A percentile compares a stretch with the other conserved stretches of the same genome.
Conservation (phyloP, 2,797 vertebrate genomes). For the Nannoperca obscura region DNA sequence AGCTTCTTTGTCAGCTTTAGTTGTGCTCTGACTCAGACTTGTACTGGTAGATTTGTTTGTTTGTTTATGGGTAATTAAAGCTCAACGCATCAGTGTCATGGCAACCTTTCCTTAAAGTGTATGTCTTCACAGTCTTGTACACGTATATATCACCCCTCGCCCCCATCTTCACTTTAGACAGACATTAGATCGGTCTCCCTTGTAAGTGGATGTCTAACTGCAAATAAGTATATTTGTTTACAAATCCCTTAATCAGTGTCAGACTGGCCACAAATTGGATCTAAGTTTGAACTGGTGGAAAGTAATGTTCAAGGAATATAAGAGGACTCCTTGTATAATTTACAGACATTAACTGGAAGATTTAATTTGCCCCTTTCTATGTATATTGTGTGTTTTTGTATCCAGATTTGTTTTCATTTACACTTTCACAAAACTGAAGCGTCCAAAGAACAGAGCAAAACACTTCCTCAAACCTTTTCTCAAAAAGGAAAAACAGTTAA, state of each 20-base stretch:
- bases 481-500: background rate
- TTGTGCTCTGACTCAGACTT: slow-evolving; percentile 7
- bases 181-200: background rate
- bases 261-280: too few species aligned
- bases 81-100: background rate
- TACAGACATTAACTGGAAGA: background rate
- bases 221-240: background rate
- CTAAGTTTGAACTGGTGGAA: background rate
- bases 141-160: slow-evolving; percentile 30
- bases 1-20: background rate
- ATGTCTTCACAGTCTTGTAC: background rate
- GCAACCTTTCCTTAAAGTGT: background rate
- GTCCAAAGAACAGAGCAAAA: background rate
- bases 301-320: background rate
- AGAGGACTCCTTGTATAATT: too few species aligned
- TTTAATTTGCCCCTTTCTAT: background rate
- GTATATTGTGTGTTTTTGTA: background rate
- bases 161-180: background rate
- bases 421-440: slow-evolving; percentile 5
- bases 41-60: too few species aligned
- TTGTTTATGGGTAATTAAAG: background rate
- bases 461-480: background rate
- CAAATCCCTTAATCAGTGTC: background rate
- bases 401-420: slow-evolving; percentile 14
- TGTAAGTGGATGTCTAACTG: background rate